Conservation (phyloP, 1,140 invertebrate genomes). For the Eumeta japonica region DNA sequence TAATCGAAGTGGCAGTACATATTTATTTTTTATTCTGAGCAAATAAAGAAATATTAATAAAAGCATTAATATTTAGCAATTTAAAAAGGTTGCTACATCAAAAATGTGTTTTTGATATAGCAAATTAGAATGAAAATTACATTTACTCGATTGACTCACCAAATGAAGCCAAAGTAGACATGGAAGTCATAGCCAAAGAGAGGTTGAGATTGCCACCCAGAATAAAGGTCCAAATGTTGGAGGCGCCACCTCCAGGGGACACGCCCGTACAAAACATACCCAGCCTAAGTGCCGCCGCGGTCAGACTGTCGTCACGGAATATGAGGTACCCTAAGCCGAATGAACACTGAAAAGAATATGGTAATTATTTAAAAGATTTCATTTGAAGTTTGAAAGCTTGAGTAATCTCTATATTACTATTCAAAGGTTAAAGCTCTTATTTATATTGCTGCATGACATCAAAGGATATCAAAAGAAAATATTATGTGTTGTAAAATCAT, state of each 20-base stretch:
- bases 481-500: too few species aligned
- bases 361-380: not conserved
- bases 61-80: not conserved
- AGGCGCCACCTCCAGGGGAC: conserved; percentile 87
- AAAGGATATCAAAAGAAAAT: too few species aligned
- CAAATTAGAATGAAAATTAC: not conserved
- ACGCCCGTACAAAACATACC: conserved; percentile 92
- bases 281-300: conserved; percentile 72
- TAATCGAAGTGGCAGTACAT: too few species aligned
- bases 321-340: conserved; percentile 72
- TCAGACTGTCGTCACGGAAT: conserved; percentile 69
- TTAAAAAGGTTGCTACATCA: not conserved
- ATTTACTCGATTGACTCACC: conserved; percentile 54
- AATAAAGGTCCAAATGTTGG: conserved; percentile 93
- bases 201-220: conserved; percentile 86
- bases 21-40: too few species aligned
- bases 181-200: conserved; percentile 89
- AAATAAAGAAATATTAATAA: too few species aligned
- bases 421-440: not conserved
- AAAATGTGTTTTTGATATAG: not conserved
- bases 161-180: conserved; percentile 82
- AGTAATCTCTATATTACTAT: not conserved
- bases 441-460: too few species aligned
- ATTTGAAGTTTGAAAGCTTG: too few species aligned
- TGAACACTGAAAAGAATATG: conserved; percentile 63